A percentile compares a stretch with the other conserved stretches of the same genome.
These are phyloP conservation scores for Pampusana beccarii DNA, from an alignment of 2,113 vertebrate genomes.

Conservation along the genomic window DNA sequence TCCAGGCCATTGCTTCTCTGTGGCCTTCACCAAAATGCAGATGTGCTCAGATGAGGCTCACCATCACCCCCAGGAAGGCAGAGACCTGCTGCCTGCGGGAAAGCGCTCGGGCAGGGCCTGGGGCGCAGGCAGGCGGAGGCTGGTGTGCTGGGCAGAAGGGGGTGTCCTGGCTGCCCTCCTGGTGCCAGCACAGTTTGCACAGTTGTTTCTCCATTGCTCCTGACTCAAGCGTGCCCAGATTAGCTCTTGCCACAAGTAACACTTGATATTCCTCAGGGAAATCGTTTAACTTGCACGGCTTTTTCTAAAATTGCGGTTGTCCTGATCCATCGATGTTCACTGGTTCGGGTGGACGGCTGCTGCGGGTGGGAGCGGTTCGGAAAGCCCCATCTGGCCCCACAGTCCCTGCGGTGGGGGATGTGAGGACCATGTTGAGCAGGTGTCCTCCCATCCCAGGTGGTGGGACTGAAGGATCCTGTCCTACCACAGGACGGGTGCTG, in stretches of 20 bases:
- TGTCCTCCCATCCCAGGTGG: neutral
- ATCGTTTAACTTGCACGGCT: constrained; percentile 45
- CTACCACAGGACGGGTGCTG: neutral
- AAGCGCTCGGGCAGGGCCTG: rapidly evolving
- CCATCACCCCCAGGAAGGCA: neutral
- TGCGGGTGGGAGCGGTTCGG: neutral
- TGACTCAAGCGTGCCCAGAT: constrained; percentile 48
- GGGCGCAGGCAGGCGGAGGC: neutral
- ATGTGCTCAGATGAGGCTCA: rapidly evolving
- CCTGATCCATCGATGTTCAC: constrained; percentile 27
- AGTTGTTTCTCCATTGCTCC: constrained; percentile 32
- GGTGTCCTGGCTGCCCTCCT: neutral
- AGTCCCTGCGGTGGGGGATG: neutral
- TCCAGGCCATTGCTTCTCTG: neutral
- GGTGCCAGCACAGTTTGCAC: neutral
- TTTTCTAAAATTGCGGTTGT: constrained; percentile 38
- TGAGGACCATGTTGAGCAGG: rapidly evolving
- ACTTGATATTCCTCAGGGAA: constrained; percentile 62
- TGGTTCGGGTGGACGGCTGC: neutral
- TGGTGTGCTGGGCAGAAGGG: neutral
- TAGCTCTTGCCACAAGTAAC: constrained; percentile 54
- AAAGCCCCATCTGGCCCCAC: neutral
- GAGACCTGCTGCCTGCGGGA: rapidly evolving
- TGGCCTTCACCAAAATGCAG: neutral
- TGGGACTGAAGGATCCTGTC: neutral